A percentile compares a stretch with the other conserved stretches of the same genome.
Conservation (phyloP, 1,140 invertebrate genomes). For the Cylas formicarius region DNA sequence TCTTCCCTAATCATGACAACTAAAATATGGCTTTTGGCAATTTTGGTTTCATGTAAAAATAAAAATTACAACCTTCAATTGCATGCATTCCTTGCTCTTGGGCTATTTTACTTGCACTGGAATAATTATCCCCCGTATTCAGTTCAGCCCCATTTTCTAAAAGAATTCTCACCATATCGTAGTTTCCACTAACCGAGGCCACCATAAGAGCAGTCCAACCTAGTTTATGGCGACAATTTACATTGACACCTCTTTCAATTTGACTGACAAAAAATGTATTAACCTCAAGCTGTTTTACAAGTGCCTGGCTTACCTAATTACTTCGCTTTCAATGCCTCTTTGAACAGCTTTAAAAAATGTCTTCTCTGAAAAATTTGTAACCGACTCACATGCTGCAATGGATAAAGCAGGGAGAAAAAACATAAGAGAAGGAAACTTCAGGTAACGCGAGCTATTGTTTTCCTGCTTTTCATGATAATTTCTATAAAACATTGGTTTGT, state of each 20-base stretch:
- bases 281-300: not conserved
- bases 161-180: conserved; percentile 58
- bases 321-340: conserved; percentile 53
- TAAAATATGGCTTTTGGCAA: conserved; percentile 14
- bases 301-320: conserved; percentile 46
- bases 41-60: conserved; percentile 1
- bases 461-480: no score
- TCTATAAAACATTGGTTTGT: no score
- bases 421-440: no score
- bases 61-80: conserved; percentile 33
- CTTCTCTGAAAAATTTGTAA: no score
- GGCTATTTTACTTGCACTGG: conserved; percentile 60
- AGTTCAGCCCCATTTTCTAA: conserved; percentile 71
- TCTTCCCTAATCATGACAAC: conserved; percentile 38
- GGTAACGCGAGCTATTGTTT: no score
- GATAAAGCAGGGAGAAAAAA: no score
- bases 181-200: conserved; percentile 70
- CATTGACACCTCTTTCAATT: conserved; percentile 44
- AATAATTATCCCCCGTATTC: conserved; percentile 73
- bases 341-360: conserved; percentile 56
- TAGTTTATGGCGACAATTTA: conserved; percentile 60
- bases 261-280: conserved; percentile 26
- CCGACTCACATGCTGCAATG: not conserved
- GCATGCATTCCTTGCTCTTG: conserved; percentile 35
- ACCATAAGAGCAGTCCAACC: conserved; percentile 85